phyloP scores from a whole-genome alignment of 2,113 vertebrate genomes.

The Phalacrocorax carbo region DNA sequence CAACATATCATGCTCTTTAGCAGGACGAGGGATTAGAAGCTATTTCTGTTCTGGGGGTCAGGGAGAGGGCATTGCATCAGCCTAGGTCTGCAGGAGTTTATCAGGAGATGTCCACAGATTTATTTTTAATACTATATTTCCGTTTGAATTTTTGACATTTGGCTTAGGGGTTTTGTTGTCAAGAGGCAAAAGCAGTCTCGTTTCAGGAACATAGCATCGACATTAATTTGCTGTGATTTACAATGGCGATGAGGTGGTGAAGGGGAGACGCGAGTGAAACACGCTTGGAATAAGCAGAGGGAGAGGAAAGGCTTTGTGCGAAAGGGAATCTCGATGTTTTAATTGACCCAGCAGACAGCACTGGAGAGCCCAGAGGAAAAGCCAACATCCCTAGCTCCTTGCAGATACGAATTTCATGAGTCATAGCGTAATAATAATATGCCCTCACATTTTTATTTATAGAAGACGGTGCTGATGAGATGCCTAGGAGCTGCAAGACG shows the following conservation, averaged over 20 bases:
- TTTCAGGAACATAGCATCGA: not conserved
- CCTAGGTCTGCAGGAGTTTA: not conserved
- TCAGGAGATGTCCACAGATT: not conserved
- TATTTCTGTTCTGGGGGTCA: not conserved
- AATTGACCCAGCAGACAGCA: not conserved
- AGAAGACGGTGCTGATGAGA: not conserved
- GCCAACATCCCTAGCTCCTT: not conserved
- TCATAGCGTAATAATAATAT: not conserved
- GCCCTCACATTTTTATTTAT: slow-evolving; percentile 4
- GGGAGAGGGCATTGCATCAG: not conserved
- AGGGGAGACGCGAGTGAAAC: not conserved
- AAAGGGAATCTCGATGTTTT: not conserved
- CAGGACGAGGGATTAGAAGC: not conserved
- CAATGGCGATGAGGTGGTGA: not conserved
- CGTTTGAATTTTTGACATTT: not conserved
- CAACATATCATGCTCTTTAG: not conserved
- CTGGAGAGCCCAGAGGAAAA: not conserved
- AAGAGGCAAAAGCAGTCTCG: not conserved
- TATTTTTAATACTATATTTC: not conserved
- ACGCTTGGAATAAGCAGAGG: not conserved
- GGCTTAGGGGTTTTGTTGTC: not conserved
- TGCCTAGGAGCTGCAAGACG: not conserved
- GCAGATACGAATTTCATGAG: slow-evolving; percentile 12
- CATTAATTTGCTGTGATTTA: not conserved
- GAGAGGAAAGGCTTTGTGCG: not conserved